Conservation (phyloP, 2,113 vertebrate genomes). For the Atlantisia rogersi region DNA sequence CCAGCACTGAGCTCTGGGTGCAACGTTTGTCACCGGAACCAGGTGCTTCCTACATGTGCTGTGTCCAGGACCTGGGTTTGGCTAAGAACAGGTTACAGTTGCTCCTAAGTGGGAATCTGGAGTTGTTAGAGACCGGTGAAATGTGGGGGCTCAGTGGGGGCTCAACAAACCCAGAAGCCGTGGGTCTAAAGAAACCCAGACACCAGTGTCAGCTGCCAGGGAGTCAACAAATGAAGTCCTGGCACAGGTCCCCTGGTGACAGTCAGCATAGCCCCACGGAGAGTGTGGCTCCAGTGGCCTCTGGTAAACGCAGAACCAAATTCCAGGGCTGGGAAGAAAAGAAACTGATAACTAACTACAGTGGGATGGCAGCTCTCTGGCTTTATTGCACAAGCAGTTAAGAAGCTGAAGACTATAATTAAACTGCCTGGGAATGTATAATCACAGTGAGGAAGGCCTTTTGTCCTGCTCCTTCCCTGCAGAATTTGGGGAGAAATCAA, state of each 20-base stretch:
- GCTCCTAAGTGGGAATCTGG: not conserved
- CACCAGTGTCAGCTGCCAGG: not conserved
- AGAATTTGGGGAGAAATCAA: conserved; percentile 42
- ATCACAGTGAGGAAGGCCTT: conserved; percentile 36
- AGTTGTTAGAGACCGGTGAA: not conserved
- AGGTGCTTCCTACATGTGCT: not conserved
- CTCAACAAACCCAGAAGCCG: not conserved
- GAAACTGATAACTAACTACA: not conserved
- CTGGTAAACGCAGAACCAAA: not conserved
- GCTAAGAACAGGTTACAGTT: not conserved
- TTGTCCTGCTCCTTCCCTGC: not conserved
- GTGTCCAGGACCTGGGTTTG: not conserved
- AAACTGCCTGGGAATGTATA: conserved; percentile 43
- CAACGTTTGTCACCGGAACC: not conserved
- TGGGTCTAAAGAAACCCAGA: not conserved
- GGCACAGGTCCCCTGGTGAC: not conserved
- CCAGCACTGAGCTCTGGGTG: not conserved
- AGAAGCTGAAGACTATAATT: conserved; percentile 55
- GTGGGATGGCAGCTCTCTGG: conserved; percentile 24
- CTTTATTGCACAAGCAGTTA: conserved; percentile 11
- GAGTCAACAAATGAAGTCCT: not conserved
- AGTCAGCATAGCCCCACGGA: not conserved
- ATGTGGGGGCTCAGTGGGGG: not conserved
- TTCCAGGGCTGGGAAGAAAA: not conserved
- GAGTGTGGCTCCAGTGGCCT: not conserved